A percentile compares a stretch with the other conserved stretches of the same genome.
Evolutionary conservation across 2,888 invertebrate genomes (phyloP).

Genomic region (Megamerina dolium): DNA sequence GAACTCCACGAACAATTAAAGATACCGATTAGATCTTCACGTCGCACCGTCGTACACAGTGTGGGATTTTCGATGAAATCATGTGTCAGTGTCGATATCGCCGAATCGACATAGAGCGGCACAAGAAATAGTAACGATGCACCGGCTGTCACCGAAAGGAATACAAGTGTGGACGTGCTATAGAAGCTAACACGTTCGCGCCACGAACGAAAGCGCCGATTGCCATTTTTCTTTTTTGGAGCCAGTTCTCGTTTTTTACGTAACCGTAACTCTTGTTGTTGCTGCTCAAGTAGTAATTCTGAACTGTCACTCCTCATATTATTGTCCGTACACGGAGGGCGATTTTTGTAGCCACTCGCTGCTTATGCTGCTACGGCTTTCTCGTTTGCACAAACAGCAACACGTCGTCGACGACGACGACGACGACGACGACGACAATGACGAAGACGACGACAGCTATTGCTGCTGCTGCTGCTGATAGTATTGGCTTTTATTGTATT

Average conservation of each 20-base stretch:
- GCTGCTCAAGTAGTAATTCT: constrained; percentile 70
- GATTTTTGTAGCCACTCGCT: constrained; percentile 32
- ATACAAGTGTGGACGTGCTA: constrained; percentile 63
- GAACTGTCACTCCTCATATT: constrained; percentile 74
- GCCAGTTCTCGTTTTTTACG: constrained; percentile 58
- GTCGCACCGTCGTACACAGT: constrained; percentile 74
- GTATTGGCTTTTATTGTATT: not conserved
- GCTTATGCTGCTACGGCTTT: constrained; percentile 22
- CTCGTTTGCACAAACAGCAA: constrained; percentile 17
- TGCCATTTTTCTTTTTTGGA: constrained; percentile 53
- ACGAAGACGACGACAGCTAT: not conserved
- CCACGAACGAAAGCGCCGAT: constrained; percentile 54
- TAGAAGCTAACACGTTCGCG: constrained; percentile 66
- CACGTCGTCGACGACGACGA: constrained; percentile 8
- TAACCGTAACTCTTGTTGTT: constrained; percentile 64
- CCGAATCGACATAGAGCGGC: constrained; percentile 76
- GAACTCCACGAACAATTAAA: constrained; percentile 89
- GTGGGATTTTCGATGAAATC: constrained; percentile 82
- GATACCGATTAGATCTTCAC: constrained; percentile 76
- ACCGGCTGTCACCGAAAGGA: constrained; percentile 66
- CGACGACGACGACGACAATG: constrained; percentile 6
- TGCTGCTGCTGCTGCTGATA: constrained; percentile 1
- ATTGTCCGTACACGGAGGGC: constrained; percentile 48
- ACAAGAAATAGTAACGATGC: constrained; percentile 68
- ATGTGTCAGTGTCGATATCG: constrained; percentile 79